A percentile compares a stretch with the other conserved stretches of the same genome.
phyloP scores from a whole-genome alignment of 2,797 vertebrate genomes.

The Pagetopsis macropterus region DNA sequence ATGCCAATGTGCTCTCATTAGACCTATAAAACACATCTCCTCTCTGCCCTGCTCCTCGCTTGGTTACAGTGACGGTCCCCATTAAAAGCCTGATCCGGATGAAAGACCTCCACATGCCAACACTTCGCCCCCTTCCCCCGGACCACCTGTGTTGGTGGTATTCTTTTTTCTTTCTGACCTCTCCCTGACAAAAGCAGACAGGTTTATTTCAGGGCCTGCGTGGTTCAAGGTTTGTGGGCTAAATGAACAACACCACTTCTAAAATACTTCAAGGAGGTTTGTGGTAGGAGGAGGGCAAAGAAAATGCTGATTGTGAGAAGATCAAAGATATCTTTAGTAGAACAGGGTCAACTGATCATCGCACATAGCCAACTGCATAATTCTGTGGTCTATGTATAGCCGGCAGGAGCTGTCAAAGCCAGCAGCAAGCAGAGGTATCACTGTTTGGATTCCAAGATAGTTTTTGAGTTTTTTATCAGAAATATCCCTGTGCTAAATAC shows the following conservation, averaged over 20 bases:
- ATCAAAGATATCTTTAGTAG: slow-evolving; percentile 63
- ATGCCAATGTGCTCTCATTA: slow-evolving; percentile 65
- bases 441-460: slow-evolving; percentile 35
- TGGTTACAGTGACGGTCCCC: slow-evolving; percentile 42
- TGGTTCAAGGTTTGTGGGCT: slow-evolving; percentile 28
- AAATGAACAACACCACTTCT: slow-evolving; percentile 13
- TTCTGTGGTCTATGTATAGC: slow-evolving; percentile 70
- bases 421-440: slow-evolving; percentile 30
- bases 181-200: slow-evolving; percentile 56
- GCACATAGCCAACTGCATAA: slow-evolving; percentile 58
- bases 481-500: not conserved
- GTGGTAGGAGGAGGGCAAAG: slow-evolving; percentile 27
- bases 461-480: slow-evolving; percentile 16
- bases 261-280: slow-evolving; percentile 36
- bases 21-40: slow-evolving; percentile 66
- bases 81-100: slow-evolving; percentile 58
- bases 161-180: slow-evolving; percentile 58
- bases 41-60: slow-evolving; percentile 36
- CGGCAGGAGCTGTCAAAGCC: slow-evolving; percentile 37
- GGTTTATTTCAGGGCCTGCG: slow-evolving; percentile 48
- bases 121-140: slow-evolving; percentile 28
- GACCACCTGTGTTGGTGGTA: slow-evolving; percentile 60
- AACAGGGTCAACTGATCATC: slow-evolving; percentile 51
- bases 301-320: slow-evolving; percentile 60
- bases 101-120: slow-evolving; percentile 62